Percentiles rank a stretch among this genome's conserved stretches.
Evolutionary conservation across 2,888 invertebrate genomes (phyloP).

Genomic region (Odontothrips loti): DNA sequence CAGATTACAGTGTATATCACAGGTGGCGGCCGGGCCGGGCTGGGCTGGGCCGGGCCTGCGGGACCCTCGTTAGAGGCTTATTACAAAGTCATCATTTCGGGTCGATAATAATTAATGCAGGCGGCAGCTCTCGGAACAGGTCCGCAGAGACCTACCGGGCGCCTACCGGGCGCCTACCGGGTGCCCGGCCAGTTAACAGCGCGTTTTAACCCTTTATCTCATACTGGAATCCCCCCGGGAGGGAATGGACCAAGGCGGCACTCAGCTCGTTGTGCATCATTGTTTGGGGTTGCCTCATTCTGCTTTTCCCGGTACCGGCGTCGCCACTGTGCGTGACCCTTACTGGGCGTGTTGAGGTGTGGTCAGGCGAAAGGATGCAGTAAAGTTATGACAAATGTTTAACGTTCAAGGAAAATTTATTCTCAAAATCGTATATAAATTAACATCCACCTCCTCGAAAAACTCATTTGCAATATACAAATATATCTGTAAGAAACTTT

Average conservation of each 20-base stretch:
- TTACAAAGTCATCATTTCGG: conserved; percentile 25
- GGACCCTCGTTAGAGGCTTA: conserved; percentile 3
- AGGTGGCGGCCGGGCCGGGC: background rate
- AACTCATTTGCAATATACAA: background rate
- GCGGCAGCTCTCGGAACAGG: background rate
- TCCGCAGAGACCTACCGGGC: background rate
- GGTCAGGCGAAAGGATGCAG: background rate
- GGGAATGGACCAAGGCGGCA: background rate
- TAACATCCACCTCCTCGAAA: background rate
- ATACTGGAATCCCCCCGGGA: background rate
- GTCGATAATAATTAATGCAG: conserved; percentile 20
- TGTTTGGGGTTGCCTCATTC: background rate
- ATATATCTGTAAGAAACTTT: background rate
- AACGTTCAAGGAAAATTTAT: background rate
- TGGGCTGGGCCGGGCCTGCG: background rate
- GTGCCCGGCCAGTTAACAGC: background rate
- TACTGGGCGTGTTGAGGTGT: background rate
- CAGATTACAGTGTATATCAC: conserved; percentile 2
- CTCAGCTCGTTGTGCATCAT: no score
- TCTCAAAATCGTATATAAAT: background rate
- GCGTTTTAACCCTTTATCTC: conserved; percentile 5
- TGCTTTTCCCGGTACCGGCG: background rate
- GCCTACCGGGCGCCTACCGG: background rate
- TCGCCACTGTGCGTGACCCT: background rate
- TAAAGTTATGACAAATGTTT: background rate